Evolutionary conservation across 2,113 vertebrate species (phyloP), one percentile per base, ranked within the genome.

Genomic region (Zapus hudsonius): DNA sequence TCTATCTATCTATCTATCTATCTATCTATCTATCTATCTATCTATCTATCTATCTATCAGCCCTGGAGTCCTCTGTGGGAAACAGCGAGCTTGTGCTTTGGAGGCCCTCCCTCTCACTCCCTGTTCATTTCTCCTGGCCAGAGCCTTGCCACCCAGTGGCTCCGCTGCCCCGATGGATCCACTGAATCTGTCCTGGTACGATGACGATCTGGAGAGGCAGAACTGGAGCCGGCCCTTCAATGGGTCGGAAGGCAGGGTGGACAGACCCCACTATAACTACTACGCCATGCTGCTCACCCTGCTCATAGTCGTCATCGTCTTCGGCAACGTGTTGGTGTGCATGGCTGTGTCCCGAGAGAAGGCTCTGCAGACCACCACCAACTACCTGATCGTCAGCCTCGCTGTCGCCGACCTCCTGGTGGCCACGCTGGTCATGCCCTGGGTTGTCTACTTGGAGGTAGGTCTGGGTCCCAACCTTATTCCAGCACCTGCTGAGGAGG

Each of bases 351-450:
- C 99, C 82, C 97, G 99, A 8, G 99, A 99, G 97, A 99, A 99
- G 92, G 98, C 99, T 44, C 98, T 99, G 90, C 99, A 99, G 98
- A 99, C 99, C 69, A 99, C 99, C 95, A 99, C 99, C 95, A 99
- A 99, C 98, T 99, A 99, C 98, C 97, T 99, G 98, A 99, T 99
- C 0, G 99, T 99, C 96, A 99, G 99, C 97, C 97, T 99, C 72
- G 99, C 99, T 0, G 99, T 99, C 52, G 99, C 99, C 0, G 99
- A 99, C 96, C 99, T 99, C 72, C 98, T 99, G 33, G 98, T 99
- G 85, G 99, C 99, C 93, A 99, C 98, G 0, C 98, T 99, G 84
- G 99, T 99, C 84, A 99, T 99, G 99, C 99, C 99, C 36, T 99
- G 99, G 99, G 99, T 99, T 7, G 99, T 99, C 78, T 99, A 99